phyloP scores from a whole-genome alignment of 2,113 vertebrate genomes.

The Speoplatyrhinus poulsoni region DNA sequence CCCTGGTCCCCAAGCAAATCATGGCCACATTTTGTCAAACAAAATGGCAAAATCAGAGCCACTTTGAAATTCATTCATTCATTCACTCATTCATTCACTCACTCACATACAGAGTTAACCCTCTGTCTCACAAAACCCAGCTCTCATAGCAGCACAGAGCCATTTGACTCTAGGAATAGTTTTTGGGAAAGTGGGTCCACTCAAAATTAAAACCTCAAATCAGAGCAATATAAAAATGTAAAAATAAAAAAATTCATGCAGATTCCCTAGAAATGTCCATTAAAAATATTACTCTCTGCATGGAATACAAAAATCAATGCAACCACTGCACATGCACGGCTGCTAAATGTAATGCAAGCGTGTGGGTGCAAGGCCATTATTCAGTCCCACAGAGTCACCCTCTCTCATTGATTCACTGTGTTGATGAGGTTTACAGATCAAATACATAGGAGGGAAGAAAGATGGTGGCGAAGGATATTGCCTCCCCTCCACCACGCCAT shows the following conservation, averaged over 20 bases:
- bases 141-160: slow-evolving; percentile 93
- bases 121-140: slow-evolving; percentile 76
- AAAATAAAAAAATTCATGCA: slow-evolving; percentile 23
- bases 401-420: too few species aligned
- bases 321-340: slow-evolving; percentile 19
- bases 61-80: slow-evolving; percentile 7
- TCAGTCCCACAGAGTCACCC: too few species aligned
- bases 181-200: slow-evolving; percentile 81
- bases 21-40: slow-evolving; percentile 33
- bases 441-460: not conserved
- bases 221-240: slow-evolving; percentile 19
- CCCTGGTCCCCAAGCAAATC: slow-evolving; percentile 56
- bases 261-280: slow-evolving; percentile 18
- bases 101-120: slow-evolving; percentile 15
- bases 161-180: slow-evolving; percentile 73
- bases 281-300: slow-evolving; percentile 44
- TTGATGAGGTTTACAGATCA: too few species aligned
- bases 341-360: slow-evolving; percentile 29
- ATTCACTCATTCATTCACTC: slow-evolving; percentile 1
- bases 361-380: slow-evolving; percentile 16
- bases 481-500: not conserved
- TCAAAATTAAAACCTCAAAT: slow-evolving; percentile 11
- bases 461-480: not conserved
- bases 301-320: slow-evolving; percentile 34
- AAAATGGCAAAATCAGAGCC: slow-evolving; percentile 40